Conservation (phyloP, 2,113 vertebrate species). For the Perca flavescens region DNA sequence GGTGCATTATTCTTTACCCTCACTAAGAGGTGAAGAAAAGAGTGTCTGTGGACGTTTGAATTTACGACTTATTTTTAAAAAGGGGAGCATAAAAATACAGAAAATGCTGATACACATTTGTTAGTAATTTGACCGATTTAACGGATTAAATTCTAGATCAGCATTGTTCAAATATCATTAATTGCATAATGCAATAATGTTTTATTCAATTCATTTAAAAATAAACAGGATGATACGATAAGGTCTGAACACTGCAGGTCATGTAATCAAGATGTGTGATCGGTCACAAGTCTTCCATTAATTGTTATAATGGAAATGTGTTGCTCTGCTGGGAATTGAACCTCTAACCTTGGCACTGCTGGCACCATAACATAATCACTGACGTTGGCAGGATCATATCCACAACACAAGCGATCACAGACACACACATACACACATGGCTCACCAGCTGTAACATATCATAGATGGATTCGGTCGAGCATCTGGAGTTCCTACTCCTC, state of each 20-base stretch:
- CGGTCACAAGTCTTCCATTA: neutral
- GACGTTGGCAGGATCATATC: constrained; percentile 34
- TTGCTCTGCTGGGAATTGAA: constrained; percentile 1
- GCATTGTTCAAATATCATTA: neutral
- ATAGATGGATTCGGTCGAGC: constrained; percentile 83
- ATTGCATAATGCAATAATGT: neutral
- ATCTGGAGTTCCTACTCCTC: constrained; percentile 73
- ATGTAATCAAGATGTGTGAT: neutral
- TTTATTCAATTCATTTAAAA: neutral
- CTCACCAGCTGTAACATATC: constrained; percentile 91
- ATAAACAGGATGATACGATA: neutral
- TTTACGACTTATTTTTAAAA: neutral
- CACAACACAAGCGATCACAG: constrained; percentile 14
- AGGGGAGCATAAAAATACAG: neutral
- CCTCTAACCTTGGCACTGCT: neutral
- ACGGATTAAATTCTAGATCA: neutral
- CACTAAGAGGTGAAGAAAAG: neutral
- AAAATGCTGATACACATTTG: neutral
- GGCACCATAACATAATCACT: constrained; percentile 37
- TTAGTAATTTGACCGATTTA: neutral
- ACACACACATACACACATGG: constrained; percentile 18
- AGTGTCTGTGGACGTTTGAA: neutral
- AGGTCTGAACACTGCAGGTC: neutral
- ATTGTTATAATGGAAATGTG: constrained; percentile 15
- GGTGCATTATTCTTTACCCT: neutral